Evolutionary conservation across 2,113 vertebrate species (phyloP).

Genomic region (Melanerpes formicivorus): DNA sequence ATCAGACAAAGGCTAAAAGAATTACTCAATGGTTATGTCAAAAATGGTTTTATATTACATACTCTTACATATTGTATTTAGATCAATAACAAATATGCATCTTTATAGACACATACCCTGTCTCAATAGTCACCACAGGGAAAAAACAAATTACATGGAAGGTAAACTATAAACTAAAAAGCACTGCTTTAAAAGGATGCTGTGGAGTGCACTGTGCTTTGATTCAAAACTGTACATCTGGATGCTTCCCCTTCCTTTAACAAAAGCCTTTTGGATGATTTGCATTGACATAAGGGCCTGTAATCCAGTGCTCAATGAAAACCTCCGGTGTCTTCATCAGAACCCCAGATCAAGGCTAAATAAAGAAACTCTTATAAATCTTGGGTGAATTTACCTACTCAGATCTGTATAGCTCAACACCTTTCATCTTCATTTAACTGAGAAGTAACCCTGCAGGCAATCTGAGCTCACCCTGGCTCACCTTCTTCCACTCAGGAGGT

Average conservation of each 20-base stretch:
- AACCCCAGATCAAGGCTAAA: background rate
- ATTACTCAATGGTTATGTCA: background rate
- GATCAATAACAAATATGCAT: background rate
- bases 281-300: background rate
- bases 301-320: background rate
- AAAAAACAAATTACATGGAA: background rate
- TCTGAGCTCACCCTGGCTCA: background rate
- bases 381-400: background rate
- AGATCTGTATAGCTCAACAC: background rate
- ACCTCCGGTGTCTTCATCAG: background rate
- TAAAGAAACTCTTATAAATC: background rate
- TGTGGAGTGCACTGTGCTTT: background rate
- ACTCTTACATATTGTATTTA: conserved; percentile 12
- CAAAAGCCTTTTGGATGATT: background rate
- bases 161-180: background rate
- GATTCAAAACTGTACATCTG: background rate
- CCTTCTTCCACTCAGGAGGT: background rate
- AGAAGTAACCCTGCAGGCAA: background rate
- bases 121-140: background rate
- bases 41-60: background rate
- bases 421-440: background rate
- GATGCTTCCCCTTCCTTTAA: background rate
- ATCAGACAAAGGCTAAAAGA: conserved; percentile 44
- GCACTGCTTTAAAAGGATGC: background rate
- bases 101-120: background rate